Base-by-base conservation (phyloP, 1,140 invertebrate genomes). In the Aphaenogaster floridana region DNA sequence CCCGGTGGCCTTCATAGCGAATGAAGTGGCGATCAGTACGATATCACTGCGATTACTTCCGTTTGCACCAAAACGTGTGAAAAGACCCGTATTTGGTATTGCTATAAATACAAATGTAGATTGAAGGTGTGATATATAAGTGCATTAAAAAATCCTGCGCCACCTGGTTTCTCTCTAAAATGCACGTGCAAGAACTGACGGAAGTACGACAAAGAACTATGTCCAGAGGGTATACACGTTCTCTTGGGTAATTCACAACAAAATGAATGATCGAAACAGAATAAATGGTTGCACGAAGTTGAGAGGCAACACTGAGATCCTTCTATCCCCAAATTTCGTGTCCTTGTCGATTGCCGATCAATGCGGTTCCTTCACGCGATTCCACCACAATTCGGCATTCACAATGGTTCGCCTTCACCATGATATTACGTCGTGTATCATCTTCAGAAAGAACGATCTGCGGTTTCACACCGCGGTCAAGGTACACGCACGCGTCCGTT, bases 341-440 rank as follows among this genome's bases (percentile, higher is more conserved):
- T 21, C 80, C 42, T 84, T 84, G 69, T 45, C 52, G 54, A 84
- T 68, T 6, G 63, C 39, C 42, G 68, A 83, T 83, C 68, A 61
- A 61, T 74, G 42, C 39, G 17, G 42, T 2, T 13, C 69, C 42
- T 61, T 84, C 80, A 84, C 54, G 54, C 69, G 79, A 71, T 71
- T 59, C 64, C 39, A 15, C 36, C 48, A 39, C 80, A 72, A 83
- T 83, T 83, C 80, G 68, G 39, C 68, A 36, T 48, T 83, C 52
- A 74, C 68, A 72, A 76, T 84, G 57, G 42, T 61, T 61, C 34
- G 80, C 80, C 76, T 84, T 84, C 80, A 74, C 45, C 59, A 4
- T 69, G 42, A 61, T 17, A 39, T 84, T 63, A 39, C n/a, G 17
- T 8, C 80, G 66, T 28, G 66, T 13, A 57, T 42, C 79, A 52